Evolutionary conservation across 2,888 invertebrate genomes (phyloP).

Genomic region (Acronicta leporina): DNA sequence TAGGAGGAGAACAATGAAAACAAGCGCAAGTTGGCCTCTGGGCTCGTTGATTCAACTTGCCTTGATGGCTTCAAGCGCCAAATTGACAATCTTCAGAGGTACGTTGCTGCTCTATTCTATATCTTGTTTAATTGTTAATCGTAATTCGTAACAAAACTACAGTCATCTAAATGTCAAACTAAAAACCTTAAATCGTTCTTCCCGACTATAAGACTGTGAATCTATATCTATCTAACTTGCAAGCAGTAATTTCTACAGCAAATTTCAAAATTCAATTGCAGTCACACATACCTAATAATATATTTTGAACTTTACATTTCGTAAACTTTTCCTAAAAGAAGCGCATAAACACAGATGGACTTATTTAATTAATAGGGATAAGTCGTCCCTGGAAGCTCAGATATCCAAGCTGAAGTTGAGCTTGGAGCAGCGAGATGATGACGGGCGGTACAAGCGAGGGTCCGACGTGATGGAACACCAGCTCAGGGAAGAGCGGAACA

Average conservation of each 20-base stretch:
- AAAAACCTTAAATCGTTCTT: too few relatives aligned
- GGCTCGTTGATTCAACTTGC: constrained; percentile 87
- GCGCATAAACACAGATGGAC: neutral
- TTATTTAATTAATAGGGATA: constrained; percentile 86
- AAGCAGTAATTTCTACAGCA: too few relatives aligned
- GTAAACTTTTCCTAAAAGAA: neutral
- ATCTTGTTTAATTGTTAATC: too few relatives aligned
- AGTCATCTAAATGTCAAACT: too few relatives aligned
- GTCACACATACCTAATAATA: too few relatives aligned
- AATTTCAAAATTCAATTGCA: too few relatives aligned
- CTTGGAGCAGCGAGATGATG: constrained; percentile 91
- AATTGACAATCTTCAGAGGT: constrained; percentile 92
- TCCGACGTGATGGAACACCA: constrained; percentile 93
- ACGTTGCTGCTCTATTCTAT: neutral
- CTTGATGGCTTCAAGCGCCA: constrained; percentile 91
- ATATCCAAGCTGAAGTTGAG: constrained; percentile 91
- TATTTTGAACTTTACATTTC: neutral
- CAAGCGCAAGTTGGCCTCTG: constrained; percentile 84
- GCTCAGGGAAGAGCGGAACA: constrained; percentile 93
- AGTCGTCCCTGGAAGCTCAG: constrained; percentile 91
- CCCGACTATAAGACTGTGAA: too few relatives aligned
- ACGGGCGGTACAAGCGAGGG: constrained; percentile 90
- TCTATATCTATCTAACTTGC: too few relatives aligned
- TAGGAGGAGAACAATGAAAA: constrained; percentile 86
- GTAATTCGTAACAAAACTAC: too few relatives aligned